Conservation (phyloP, 2,797 vertebrate species). For the Buphagus erythrorhynchus region DNA sequence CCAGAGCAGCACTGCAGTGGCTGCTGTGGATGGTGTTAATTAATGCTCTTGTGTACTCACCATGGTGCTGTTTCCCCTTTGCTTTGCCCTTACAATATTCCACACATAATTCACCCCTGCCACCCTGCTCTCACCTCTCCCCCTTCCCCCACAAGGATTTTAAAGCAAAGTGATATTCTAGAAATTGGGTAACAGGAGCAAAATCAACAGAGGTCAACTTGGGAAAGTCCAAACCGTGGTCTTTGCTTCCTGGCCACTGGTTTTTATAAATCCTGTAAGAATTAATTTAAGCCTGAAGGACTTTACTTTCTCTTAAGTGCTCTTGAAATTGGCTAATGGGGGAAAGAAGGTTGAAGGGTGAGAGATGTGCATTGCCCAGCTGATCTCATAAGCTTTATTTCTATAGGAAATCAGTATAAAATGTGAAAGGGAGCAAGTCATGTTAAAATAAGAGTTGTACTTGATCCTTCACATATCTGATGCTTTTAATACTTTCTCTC, state of each 20-base stretch:
- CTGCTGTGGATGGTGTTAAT: fast-evolving
- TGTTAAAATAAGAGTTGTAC: not conserved
- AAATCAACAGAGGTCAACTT: not conserved
- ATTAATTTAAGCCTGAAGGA: not conserved
- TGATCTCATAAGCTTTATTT: conserved; percentile 15
- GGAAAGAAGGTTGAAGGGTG: not conserved
- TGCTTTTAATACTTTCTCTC: not conserved
- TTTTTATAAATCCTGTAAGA: not conserved
- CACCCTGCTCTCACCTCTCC: not conserved
- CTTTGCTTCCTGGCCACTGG: not conserved
- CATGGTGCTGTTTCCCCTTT: not conserved
- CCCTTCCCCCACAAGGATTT: fast-evolving
- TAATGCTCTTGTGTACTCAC: not conserved
- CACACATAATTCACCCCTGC: not conserved
- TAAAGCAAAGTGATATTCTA: not conserved
- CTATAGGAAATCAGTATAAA: not conserved
- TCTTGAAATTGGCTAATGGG: not conserved
- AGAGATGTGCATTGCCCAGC: not conserved
- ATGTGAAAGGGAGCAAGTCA: not conserved
- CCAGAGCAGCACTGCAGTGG: fast-evolving
- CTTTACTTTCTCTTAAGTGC: not conserved
- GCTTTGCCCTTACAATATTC: not conserved
- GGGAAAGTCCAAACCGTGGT: not conserved
- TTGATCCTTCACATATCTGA: not conserved
- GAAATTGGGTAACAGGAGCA: not conserved